These are phyloP conservation scores for Melanotus villosus DNA, from an alignment of 2,888 invertebrate genomes.

Conservation along the genomic window DNA sequence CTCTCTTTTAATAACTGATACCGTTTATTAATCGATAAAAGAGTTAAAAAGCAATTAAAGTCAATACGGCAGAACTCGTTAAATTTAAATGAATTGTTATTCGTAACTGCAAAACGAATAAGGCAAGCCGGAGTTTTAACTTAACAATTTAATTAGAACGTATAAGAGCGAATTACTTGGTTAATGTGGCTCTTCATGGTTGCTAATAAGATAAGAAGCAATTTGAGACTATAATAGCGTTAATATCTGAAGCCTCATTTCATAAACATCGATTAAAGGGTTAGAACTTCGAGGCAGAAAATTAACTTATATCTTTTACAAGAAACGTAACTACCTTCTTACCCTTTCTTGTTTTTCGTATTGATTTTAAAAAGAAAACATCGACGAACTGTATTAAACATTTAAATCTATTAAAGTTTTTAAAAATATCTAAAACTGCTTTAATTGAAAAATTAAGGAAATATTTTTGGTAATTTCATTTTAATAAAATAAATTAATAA, in stretches of 20 bases:
- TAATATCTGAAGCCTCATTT: conserved; percentile 67
- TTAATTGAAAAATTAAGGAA: too few species aligned
- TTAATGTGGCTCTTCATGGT: conserved; percentile 67
- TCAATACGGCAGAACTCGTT: conserved; percentile 19
- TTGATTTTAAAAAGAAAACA: neutral
- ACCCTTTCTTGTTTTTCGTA: neutral
- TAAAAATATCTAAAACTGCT: too few species aligned
- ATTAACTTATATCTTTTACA: conserved; percentile 32
- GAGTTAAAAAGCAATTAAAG: conserved; percentile 21
- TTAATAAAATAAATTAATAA: too few species aligned
- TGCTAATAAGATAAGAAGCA: conserved; percentile 68
- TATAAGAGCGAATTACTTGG: conserved; percentile 65
- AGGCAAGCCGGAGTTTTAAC: conserved; percentile 56
- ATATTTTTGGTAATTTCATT: too few species aligned
- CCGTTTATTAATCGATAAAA: too few species aligned
- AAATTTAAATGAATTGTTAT: conserved; percentile 34
- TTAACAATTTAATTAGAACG: conserved; percentile 65
- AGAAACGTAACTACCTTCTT: conserved; percentile 18
- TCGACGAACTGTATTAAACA: too few species aligned
- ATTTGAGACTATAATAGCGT: conserved; percentile 68
- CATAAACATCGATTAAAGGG: conserved; percentile 69
- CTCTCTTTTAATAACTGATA: too few species aligned
- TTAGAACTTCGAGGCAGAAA: conserved; percentile 49
- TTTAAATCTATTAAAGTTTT: too few species aligned
- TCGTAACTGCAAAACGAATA: conserved; percentile 39